A percentile compares a stretch with the other conserved stretches of the same genome.
Conservation (phyloP, 2,888 invertebrate genomes). For the Dasypolia templi region DNA sequence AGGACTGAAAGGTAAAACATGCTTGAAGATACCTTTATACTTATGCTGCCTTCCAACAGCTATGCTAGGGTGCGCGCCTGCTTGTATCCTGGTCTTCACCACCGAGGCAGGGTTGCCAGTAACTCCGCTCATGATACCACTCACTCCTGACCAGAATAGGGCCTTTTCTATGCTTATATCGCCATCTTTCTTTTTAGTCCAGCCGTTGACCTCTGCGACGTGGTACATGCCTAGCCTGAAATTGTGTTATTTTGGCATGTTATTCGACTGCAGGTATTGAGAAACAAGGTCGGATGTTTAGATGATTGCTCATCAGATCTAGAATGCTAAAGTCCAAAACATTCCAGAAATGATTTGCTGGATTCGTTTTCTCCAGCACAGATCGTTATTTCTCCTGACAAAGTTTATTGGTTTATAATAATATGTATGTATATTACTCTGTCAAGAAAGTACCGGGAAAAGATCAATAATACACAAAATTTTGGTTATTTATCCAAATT, state of each 20-base stretch:
- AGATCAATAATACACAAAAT: too few species aligned
- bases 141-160: slow-evolving; percentile 84
- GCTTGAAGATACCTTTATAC: slow-evolving; percentile 89
- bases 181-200: slow-evolving; percentile 83
- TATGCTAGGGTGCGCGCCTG: slow-evolving; percentile 93
- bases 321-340: too few species aligned
- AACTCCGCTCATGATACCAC: slow-evolving; percentile 93
- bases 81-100: slow-evolving; percentile 95
- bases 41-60: slow-evolving; percentile 96
- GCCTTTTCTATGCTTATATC: slow-evolving; percentile 81
- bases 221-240: slow-evolving; percentile 92
- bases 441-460: too few species aligned
- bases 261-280: neutral
- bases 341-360: too few species aligned
- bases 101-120: slow-evolving; percentile 94
- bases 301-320: neutral
- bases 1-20: neutral
- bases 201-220: slow-evolving; percentile 90
- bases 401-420: too few species aligned
- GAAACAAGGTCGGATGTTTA: neutral
- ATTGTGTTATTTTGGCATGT: slow-evolving; percentile 4
- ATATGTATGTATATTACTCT: too few species aligned
- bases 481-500: too few species aligned
- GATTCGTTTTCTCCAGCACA: too few species aligned
- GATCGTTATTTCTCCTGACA: too few species aligned